Percentiles rank a stretch among this genome's conserved stretches.
Evolutionary conservation across 2,888 invertebrate species (phyloP).

Genomic region (Chrysina gloriosa): DNA sequence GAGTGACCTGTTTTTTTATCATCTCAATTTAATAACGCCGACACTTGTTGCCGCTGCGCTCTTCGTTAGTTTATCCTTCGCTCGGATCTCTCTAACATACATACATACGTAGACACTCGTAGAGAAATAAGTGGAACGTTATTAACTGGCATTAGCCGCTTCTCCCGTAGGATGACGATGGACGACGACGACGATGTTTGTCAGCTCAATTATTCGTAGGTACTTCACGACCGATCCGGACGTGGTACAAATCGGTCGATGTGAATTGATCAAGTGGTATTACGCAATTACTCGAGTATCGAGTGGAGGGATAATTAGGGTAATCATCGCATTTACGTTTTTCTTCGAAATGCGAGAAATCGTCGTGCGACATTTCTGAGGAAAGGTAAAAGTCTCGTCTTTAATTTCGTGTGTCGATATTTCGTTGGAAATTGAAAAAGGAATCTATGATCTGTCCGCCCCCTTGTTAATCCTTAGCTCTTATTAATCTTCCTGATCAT

Average conservation of each 20-base stretch:
- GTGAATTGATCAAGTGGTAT: conserved; percentile 17
- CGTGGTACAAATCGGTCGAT: conserved; percentile 28
- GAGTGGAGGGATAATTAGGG: not conserved
- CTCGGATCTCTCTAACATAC: not conserved
- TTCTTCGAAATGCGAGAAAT: not conserved
- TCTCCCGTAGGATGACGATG: conserved; percentile 15
- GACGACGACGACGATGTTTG: not conserved
- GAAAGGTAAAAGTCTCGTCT: not conserved
- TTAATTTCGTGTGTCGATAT: not conserved
- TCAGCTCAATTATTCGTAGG: not conserved
- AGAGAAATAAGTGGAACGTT: not conserved
- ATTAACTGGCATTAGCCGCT: not conserved
- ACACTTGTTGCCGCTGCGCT: conserved; percentile 17
- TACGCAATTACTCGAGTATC: conserved; percentile 1
- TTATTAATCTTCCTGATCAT: too few species aligned
- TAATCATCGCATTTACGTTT: not conserved
- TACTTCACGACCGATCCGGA: not conserved
- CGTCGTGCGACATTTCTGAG: not conserved
- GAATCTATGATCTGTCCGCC: too few species aligned
- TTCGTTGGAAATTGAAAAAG: too few species aligned
- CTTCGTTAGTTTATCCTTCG: not conserved
- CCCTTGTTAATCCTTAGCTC: too few species aligned
- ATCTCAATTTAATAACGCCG: conserved; percentile 37
- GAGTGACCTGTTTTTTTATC: conserved; percentile 50
- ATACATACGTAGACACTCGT: not conserved